Percentiles rank a stretch among this genome's conserved stretches.
phyloP scores from a whole-genome alignment of 2,113 vertebrate genomes.

The Eidolon helvum region DNA sequence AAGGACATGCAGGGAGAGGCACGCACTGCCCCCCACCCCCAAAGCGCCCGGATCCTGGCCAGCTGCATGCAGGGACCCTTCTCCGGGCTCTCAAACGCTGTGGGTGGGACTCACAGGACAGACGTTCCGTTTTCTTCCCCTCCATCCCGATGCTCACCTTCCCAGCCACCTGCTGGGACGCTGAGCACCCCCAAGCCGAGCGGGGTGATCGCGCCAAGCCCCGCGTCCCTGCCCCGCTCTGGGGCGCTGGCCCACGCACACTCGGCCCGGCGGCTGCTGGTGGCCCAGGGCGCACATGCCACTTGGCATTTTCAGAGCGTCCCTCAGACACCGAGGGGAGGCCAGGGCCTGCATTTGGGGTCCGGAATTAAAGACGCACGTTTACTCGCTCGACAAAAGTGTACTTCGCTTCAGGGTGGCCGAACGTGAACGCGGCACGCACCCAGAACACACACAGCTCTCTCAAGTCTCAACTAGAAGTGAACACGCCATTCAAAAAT shows the following conservation, averaged over 20 bases:
- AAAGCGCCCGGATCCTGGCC: not conserved
- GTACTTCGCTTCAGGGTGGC: not conserved
- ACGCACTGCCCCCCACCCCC: accelerated
- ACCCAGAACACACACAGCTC: not conserved
- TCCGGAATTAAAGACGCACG: not conserved
- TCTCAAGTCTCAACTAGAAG: not conserved
- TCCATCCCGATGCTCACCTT: not conserved
- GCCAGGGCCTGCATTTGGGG: not conserved
- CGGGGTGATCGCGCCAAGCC: accelerated
- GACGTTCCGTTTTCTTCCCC: not conserved
- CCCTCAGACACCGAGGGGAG: not conserved
- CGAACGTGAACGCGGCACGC: not conserved
- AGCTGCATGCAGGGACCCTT: not conserved
- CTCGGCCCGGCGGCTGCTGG: not conserved
- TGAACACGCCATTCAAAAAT: not conserved
- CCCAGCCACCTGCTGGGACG: not conserved
- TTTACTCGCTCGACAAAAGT: not conserved
- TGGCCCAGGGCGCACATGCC: not conserved
- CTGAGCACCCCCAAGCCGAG: not conserved
- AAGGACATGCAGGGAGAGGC: not conserved
- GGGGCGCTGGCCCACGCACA: too few species aligned
- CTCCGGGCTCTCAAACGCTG: not conserved
- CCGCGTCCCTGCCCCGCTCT: too few species aligned
- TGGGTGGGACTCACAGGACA: not conserved
- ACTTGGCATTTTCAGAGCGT: not conserved